phyloP scores from a whole-genome alignment of 2,113 vertebrate genomes.

The Hyperopisus bebe region DNA sequence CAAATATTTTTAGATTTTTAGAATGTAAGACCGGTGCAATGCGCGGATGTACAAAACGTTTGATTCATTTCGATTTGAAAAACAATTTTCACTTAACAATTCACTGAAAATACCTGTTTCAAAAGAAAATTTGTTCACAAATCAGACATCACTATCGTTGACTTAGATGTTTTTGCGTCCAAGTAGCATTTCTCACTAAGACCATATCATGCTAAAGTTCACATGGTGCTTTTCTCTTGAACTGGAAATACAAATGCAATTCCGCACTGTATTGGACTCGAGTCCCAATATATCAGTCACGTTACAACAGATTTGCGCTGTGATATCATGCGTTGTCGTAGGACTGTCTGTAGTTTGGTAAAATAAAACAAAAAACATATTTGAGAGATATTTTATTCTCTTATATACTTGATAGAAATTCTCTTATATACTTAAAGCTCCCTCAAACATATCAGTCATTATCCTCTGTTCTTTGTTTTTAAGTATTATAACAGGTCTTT shows the following conservation, averaged over 20 bases:
- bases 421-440: not conserved
- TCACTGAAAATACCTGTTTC: not conserved
- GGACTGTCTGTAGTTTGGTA: not conserved
- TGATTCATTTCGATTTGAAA: not conserved
- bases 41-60: not conserved
- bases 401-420: no score
- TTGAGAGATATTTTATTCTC: not conserved
- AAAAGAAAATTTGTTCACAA: not conserved
- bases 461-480: no score
- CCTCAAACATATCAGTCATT: not conserved
- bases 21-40: not conserved
- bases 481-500: no score
- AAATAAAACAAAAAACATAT: not conserved
- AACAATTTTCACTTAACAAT: not conserved
- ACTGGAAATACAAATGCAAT: not conserved
- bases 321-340: no score
- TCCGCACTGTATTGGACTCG: not conserved
- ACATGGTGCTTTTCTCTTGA: not conserved
- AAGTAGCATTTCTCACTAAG: not conserved
- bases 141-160: not conserved
- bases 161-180: not conserved
- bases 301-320: no score
- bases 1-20: not conserved
- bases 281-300: not conserved
- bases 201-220: not conserved